Evolutionary conservation across 2,888 invertebrate species (phyloP).

Genomic region (Parapristionchus giblindavisi): DNA sequence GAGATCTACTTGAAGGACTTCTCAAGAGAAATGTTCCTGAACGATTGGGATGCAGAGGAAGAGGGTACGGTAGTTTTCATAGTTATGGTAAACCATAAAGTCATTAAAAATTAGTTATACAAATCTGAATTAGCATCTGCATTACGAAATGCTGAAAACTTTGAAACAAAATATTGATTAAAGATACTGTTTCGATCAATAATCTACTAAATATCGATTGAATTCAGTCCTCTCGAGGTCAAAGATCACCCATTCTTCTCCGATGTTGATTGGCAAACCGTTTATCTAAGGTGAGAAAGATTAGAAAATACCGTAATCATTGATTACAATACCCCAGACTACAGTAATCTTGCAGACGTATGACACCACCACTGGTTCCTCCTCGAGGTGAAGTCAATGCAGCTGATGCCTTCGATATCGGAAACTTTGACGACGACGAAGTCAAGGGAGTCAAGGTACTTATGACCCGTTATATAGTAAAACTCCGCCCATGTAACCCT

Average conservation of each 20-base stretch:
- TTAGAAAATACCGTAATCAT: too few relatives aligned
- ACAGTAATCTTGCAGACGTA: constrained; percentile 83
- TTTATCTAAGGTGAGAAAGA: constrained; percentile 83
- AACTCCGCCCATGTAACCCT: too few relatives aligned
- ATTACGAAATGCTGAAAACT: too few relatives aligned
- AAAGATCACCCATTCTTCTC: constrained; percentile 97
- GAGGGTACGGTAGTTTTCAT: background rate
- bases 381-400: constrained; percentile 99
- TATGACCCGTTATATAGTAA: too few relatives aligned
- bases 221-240: constrained; percentile 93
- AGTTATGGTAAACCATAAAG: too few relatives aligned
- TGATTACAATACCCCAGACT: too few relatives aligned
- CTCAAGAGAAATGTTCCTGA: constrained; percentile 73
- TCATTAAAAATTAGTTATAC: too few relatives aligned
- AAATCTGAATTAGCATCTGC: too few relatives aligned
- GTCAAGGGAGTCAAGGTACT: constrained; percentile 97
- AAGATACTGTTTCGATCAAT: too few relatives aligned
- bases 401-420: constrained; percentile 95
- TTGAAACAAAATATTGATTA: too few relatives aligned
- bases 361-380: constrained; percentile 96
- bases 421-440: constrained; percentile 99
- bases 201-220: background rate
- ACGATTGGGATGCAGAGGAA: constrained; percentile 77
- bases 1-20: constrained; percentile 88
- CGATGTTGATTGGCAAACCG: constrained; percentile 98